Base-by-base conservation (phyloP, 2,797 vertebrate species). In the Nannoperca australis region DNA sequence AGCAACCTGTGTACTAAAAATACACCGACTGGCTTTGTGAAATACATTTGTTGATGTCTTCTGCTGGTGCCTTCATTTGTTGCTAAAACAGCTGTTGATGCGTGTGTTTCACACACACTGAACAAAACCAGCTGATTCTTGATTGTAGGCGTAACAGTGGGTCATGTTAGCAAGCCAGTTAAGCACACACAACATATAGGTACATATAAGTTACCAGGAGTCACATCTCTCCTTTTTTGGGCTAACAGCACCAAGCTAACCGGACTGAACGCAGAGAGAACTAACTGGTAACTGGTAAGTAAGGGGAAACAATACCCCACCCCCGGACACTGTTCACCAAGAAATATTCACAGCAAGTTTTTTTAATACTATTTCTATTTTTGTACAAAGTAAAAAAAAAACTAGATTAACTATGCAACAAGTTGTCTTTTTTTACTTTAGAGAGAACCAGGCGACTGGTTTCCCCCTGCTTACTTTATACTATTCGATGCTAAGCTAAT, bases 1-100 rank as follows among this genome's bases (percentile, higher is more conserved):
- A 27, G 12, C 36, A 70, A 77, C 84, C 56, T 67, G 72, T 83
- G 59, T 73, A 3, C 70, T 78, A 70, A 82, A 77, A 80, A 78
- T 64, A 60, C 8, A 3, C 13, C 1, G 40, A 11, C 32, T 12
- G 50, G 56, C 71, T 79, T 54, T 67, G 54, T 78, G 71, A 30
- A 38, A 63, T 32, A 32, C 36, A 24, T 67, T 44, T 36, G 40
- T 71, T 71, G 42, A 77, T 15, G 27, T 78, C 27, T n/a, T n/a
- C 56, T 24, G 40, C 30, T 22, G 17, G 30, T 50, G 64, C 77
- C 50, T 72, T 83, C 40, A 61, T 83, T 65, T 58, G 22, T 47
- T 18, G 62, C 10, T 66, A 8, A 58, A 60, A 53, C 50, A 54
- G 30, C 45, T 61, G 65, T 68, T 73, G 58, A 51, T 76, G 65